These are phyloP conservation scores for Rhabdomys pumilio DNA, from an alignment of 2,797 vertebrate genomes.

Conservation along the genomic window DNA sequence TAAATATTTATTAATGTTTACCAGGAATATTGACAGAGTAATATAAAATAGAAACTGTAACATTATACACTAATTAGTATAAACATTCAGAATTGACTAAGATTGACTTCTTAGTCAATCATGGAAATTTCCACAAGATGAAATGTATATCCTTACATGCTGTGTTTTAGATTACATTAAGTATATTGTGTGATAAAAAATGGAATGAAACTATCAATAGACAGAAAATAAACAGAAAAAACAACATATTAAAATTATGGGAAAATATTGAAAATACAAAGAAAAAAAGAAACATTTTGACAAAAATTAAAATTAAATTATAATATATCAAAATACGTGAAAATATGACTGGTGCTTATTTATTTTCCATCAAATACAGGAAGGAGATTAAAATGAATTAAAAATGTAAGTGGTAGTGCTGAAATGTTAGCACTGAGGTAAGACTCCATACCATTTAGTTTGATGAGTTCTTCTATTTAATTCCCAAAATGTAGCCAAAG, in stretches of 20 bases:
- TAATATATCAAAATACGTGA: not conserved
- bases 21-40: not conserved
- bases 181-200: not conserved
- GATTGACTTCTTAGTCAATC: not conserved
- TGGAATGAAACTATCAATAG: not conserved
- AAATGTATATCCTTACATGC: not conserved
- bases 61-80: not conserved
- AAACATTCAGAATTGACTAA: not conserved
- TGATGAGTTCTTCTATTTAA: not conserved
- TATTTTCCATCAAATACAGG: not conserved
- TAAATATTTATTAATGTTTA: not conserved
- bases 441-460: not conserved
- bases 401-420: not conserved
- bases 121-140: not conserved
- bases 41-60: not conserved
- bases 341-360: not conserved
- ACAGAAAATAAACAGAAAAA: not conserved
- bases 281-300: not conserved
- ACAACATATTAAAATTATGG: not conserved
- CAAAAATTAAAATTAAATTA: not conserved
- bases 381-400: not conserved
- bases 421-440: not conserved
- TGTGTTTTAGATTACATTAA: not conserved
- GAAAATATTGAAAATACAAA: not conserved
- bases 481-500: not conserved